Evolutionary conservation across 2,888 invertebrate genomes (phyloP).

Genomic region (Sinohyriopsis cumingii): DNA sequence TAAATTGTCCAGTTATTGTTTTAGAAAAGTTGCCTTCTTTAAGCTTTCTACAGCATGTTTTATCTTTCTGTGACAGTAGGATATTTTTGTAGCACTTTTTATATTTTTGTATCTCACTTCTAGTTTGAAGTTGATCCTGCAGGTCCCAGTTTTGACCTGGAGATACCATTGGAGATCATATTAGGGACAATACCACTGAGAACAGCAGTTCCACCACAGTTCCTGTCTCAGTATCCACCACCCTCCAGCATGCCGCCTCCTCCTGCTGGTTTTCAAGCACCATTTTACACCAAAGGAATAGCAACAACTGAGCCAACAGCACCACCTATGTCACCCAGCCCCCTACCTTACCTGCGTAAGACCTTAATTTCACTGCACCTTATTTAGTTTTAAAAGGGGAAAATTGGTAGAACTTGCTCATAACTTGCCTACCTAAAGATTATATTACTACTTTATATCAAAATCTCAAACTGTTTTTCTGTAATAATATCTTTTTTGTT

Average conservation of each 20-base stretch:
- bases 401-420: too few relatives aligned
- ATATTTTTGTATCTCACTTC: slow-evolving; percentile 8
- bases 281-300: too few relatives aligned
- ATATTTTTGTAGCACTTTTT: slow-evolving; percentile 10
- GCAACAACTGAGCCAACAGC: neutral
- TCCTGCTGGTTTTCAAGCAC: too few relatives aligned
- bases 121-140: slow-evolving; percentile 58
- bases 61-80: neutral
- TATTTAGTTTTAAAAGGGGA: too few relatives aligned
- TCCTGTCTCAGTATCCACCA: slow-evolving; percentile 13
- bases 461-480: too few relatives aligned
- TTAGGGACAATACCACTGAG: slow-evolving; percentile 63
- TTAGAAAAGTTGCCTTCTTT: neutral
- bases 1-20: too few relatives aligned
- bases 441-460: too few relatives aligned
- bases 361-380: neutral
- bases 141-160: slow-evolving; percentile 58
- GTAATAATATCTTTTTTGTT: too few relatives aligned
- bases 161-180: slow-evolving; percentile 61
- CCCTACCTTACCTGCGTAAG: slow-evolving; percentile 11
- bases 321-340: neutral
- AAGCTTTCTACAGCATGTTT: neutral
- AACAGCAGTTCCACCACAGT: slow-evolving; percentile 35
- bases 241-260: neutral
- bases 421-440: too few relatives aligned